Evolutionary conservation across 2,113 vertebrate genomes (phyloP), one percentile per base, ranked within the genome.

Genomic region (Lethenteron camtschaticum): DNA sequence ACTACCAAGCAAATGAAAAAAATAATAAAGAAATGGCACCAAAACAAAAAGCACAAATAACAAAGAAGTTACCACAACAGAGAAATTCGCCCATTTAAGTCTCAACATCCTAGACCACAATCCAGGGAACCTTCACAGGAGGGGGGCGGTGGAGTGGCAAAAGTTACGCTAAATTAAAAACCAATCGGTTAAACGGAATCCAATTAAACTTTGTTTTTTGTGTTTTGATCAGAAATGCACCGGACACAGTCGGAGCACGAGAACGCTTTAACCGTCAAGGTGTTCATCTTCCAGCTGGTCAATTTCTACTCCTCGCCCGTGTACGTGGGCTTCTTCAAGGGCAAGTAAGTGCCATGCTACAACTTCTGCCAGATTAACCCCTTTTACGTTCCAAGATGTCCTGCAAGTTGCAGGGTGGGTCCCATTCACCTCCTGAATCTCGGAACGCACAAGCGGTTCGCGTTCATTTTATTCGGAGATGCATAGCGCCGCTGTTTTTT

Each of bases 281-380:
- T 84, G 58, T 87, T 86, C 79, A 80, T 85, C 75, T 86, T 86
- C 78, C 84, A 85, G 78, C 85, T 83, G 75, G 82, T 86, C 72
- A 82, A 80, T 76, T 85, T 87, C 79, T 87, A 82, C 74, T 87
- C 84, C 0, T 83, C 84, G 2, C 82, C 84, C 1, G 86, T 84
- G 77, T 85, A 82, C 2, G 81, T 84, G 78, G 83, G 83, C 13
- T 87, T 86, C 79, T 84, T 86, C 76, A 87, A 85, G 78, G 85
- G 84, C 75, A 81, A 82, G 83, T 81, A 76, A 76, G 78, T n/a
- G 20, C 2, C 2, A 11, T 18, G 68, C 57, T 11, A 12, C 20
- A 9, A 16, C 56, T 41, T 13, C 18, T 14, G 16, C 9, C 41
- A 13, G 20, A 69, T 56, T 56, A 56, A 11, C 2, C 4, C 4